phyloP scores from a whole-genome alignment of 2,797 vertebrate genomes.

The Falco novaeseelandiae region DNA sequence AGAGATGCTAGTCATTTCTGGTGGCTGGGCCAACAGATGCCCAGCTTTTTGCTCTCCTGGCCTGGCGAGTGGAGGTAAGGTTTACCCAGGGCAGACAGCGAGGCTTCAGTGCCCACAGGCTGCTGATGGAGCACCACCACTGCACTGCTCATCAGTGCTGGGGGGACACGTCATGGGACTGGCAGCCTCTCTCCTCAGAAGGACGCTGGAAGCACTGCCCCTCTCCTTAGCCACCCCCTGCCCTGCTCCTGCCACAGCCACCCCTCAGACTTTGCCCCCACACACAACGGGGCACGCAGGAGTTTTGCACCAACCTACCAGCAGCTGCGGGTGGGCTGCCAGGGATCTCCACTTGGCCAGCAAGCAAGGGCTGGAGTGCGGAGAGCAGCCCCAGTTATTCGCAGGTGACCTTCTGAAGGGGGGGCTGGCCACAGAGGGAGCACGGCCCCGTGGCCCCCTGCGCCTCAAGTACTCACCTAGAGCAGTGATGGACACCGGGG shows the following conservation, averaged over 20 bases:
- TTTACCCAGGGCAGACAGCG: not conserved
- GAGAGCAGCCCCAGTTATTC: not conserved
- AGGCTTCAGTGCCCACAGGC: rapidly evolving
- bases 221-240: not conserved
- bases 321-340: not conserved
- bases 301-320: not conserved
- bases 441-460: not conserved
- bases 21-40: not conserved
- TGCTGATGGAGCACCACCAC: not conserved
- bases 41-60: not conserved
- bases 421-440: rapidly evolving
- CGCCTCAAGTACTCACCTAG: constrained; percentile 82
- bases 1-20: not conserved
- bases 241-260: not conserved
- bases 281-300: rapidly evolving
- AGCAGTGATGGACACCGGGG: constrained; percentile 85
- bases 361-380: not conserved
- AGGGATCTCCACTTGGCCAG: not conserved
- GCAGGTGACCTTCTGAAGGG: not conserved
- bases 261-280: not conserved
- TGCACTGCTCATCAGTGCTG: not conserved
- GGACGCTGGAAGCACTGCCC: not conserved
- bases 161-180: rapidly evolving
- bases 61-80: not conserved
- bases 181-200: not conserved